Conservation (phyloP, 2,888 invertebrate species). For the Bugulina stolonifera region DNA sequence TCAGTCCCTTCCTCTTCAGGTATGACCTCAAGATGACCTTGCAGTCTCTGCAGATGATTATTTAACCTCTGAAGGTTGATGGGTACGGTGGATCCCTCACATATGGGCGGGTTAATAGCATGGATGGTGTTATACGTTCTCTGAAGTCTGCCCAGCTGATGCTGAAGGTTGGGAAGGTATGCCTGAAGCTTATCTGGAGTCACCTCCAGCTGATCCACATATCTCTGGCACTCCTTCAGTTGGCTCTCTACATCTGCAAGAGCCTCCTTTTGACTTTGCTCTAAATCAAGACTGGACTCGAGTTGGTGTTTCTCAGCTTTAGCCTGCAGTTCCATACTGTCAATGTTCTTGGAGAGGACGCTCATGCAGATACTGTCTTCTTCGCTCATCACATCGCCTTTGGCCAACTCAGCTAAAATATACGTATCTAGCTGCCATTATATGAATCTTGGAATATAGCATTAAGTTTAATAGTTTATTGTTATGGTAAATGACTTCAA, state of each 20-base stretch:
- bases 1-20: conserved; percentile 18
- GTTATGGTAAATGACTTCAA: too few species aligned
- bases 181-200: conserved; percentile 19
- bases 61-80: conserved; percentile 13
- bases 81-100: conserved; percentile 20
- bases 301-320: conserved; percentile 5
- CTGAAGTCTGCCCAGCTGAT: conserved; percentile 16
- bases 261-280: conserved; percentile 20
- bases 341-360: conserved; percentile 18
- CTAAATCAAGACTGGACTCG: conserved; percentile 6
- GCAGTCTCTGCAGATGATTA: conserved; percentile 16
- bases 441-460: too few species aligned
- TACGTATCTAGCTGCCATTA: too few species aligned
- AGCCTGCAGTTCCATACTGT: conserved; percentile 19
- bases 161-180: conserved; percentile 22
- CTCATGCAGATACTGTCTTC: conserved; percentile 17
- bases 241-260: conserved; percentile 21
- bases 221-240: conserved; percentile 20
- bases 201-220: conserved; percentile 21
- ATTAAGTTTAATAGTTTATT: too few species aligned
- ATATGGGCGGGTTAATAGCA: conserved; percentile 12
- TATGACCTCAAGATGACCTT: conserved; percentile 21
- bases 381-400: neutral
- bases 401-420: neutral
- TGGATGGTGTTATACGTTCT: conserved; percentile 5